These are phyloP conservation scores for Sebastes fasciatus DNA, from an alignment of 2,113 vertebrate genomes.

Conservation along the genomic window DNA sequence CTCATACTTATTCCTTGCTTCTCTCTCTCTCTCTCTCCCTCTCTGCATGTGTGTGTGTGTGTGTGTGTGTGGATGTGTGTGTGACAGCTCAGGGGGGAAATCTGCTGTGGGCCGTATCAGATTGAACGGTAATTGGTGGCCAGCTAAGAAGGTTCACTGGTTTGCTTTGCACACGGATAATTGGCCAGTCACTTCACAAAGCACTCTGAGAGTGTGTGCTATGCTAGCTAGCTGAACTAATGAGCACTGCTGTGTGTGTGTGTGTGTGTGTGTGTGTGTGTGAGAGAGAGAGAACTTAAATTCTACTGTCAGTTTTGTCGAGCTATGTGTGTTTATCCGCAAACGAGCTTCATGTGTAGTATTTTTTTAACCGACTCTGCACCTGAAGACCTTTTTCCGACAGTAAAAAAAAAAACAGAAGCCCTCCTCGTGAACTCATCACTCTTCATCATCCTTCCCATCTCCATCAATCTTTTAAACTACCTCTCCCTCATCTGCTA, in stretches of 20 bases:
- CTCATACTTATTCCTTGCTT: slow-evolving; percentile 41
- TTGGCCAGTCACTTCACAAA: slow-evolving; percentile 78
- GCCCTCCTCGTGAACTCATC: slow-evolving; percentile 59
- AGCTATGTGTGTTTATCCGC: slow-evolving; percentile 44
- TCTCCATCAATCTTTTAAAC: slow-evolving; percentile 72
- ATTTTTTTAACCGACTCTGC: slow-evolving; percentile 19
- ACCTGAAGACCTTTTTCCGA: slow-evolving; percentile 5
- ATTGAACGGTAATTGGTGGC: slow-evolving; percentile 82
- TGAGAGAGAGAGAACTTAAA: slow-evolving; percentile 31
- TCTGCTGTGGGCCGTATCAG: slow-evolving; percentile 73
- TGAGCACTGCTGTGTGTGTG: slow-evolving; percentile 62
- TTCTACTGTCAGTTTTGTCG: slow-evolving; percentile 50
- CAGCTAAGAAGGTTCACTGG: slow-evolving; percentile 79
- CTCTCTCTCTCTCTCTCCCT: background rate
- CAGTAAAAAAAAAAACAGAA: slow-evolving; percentile 15
- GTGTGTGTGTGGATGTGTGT: slow-evolving; percentile 34
- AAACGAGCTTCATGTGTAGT: slow-evolving; percentile 22
- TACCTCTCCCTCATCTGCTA: slow-evolving; percentile 64
- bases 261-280: slow-evolving; percentile 30
- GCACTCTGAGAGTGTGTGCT: slow-evolving; percentile 69
- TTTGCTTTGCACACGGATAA: slow-evolving; percentile 80
- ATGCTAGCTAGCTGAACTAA: slow-evolving; percentile 80
- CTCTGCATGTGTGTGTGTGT: background rate
- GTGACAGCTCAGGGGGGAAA: slow-evolving; percentile 55
- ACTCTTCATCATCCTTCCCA: slow-evolving; percentile 63